A percentile compares a stretch with the other conserved stretches of the same genome.
phyloP scores from a whole-genome alignment of 2,797 vertebrate species.

The Coregonus suidteri region DNA sequence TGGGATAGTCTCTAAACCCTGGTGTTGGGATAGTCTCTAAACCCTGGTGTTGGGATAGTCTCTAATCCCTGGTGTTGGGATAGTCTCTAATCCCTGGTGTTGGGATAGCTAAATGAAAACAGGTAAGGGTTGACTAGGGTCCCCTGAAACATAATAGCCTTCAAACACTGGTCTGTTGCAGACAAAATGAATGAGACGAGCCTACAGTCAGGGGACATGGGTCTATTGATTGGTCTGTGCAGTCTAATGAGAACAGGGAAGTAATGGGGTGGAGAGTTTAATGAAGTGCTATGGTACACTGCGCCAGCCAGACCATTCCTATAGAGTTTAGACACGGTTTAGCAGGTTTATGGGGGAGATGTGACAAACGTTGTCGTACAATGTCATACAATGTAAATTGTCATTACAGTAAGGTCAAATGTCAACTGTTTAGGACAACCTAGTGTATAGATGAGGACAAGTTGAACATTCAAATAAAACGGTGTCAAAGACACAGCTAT shows the following conservation, averaged over 20 bases:
- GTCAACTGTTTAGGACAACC: not conserved
- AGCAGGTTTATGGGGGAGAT: not conserved
- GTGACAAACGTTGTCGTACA: not conserved
- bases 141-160: not conserved
- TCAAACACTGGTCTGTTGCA: not conserved
- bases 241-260: not conserved
- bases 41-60: no score
- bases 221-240: not conserved
- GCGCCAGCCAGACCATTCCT: not conserved
- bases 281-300: not conserved
- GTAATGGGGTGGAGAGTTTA: conserved; percentile 2
- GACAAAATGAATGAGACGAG: not conserved
- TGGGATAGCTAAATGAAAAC: not conserved
- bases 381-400: not conserved
- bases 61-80: no score
- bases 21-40: no score
- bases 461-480: not conserved
- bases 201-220: not conserved
- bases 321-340: not conserved
- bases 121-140: not conserved
- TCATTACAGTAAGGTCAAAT: not conserved
- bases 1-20: no score
- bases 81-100: not conserved
- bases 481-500: not conserved
- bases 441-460: not conserved